Evolutionary conservation across 2,113 vertebrate species (phyloP).

Genomic region (Morone saxatilis): DNA sequence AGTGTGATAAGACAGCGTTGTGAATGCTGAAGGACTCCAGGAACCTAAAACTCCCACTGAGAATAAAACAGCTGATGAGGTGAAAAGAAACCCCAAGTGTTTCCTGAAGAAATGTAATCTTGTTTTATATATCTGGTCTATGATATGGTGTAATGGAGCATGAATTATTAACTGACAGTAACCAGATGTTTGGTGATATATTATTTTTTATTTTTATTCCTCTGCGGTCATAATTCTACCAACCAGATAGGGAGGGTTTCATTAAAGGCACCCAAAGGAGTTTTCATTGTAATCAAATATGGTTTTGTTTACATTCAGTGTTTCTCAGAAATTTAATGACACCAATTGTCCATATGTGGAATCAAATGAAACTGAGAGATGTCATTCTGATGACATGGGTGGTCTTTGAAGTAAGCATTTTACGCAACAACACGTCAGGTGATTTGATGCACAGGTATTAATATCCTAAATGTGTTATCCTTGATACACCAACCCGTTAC

Average conservation of each 20-base stretch:
- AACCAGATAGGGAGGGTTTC: neutral
- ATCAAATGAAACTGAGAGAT: neutral
- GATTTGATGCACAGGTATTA: neutral
- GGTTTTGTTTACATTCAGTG: neutral
- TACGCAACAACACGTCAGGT: neutral
- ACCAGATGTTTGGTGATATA: conserved; percentile 43
- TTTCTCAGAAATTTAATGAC: neutral
- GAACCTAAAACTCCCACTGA: conserved; percentile 50
- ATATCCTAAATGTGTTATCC: neutral
- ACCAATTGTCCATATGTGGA: neutral
- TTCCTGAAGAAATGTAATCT: conserved; percentile 2
- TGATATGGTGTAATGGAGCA: neutral
- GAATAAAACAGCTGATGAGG: conserved; percentile 36
- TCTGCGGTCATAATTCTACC: conserved; percentile 1
- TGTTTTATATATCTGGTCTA: conserved; percentile 10
- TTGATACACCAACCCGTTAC: neutral
- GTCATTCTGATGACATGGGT: neutral
- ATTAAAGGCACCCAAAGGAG: fast-evolving
- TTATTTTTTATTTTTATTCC: neutral
- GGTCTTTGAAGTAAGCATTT: neutral
- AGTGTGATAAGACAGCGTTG: conserved; percentile 14
- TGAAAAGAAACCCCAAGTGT: conserved; percentile 17
- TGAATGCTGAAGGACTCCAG: conserved; percentile 41
- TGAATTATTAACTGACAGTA: conserved; percentile 21
- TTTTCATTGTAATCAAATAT: neutral